Evolutionary conservation across 2,888 invertebrate species (phyloP).

Genomic region (Magallana nippona): DNA sequence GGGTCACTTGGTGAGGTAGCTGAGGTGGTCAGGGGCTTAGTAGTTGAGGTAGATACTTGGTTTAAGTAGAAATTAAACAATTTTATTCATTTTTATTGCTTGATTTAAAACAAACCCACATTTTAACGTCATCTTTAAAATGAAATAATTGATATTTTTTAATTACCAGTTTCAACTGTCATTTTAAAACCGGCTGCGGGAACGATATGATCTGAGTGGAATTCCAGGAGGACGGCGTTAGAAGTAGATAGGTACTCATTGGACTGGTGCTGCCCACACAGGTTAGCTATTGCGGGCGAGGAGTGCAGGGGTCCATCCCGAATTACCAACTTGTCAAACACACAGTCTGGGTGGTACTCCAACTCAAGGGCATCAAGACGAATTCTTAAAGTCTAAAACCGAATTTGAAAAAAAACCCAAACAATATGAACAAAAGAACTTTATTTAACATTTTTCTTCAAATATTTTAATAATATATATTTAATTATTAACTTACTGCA

Average conservation of each 20-base stretch:
- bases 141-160: too few species aligned
- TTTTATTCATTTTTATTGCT: too few species aligned
- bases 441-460: too few species aligned
- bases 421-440: neutral
- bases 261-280: conserved; percentile 50
- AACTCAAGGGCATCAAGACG: conserved; percentile 35
- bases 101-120: too few species aligned
- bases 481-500: neutral
- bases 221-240: conserved; percentile 48
- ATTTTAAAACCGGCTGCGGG: conserved; percentile 46
- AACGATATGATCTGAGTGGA: conserved; percentile 50
- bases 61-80: too few species aligned
- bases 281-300: conserved; percentile 11
- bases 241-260: conserved; percentile 44
- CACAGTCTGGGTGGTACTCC: conserved; percentile 42
- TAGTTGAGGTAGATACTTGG: too few species aligned
- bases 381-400: neutral
- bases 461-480: too few species aligned
- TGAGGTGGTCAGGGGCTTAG: too few species aligned
- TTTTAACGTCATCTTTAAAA: too few species aligned
- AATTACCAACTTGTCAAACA: conserved; percentile 47
- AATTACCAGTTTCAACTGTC: conserved; percentile 5
- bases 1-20: too few species aligned
- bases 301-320: conserved; percentile 45
- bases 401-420: neutral